Percentiles rank a stretch among this genome's conserved stretches.
Conservation (phyloP, 2,113 vertebrate genomes). For the Hippolais icterina region DNA sequence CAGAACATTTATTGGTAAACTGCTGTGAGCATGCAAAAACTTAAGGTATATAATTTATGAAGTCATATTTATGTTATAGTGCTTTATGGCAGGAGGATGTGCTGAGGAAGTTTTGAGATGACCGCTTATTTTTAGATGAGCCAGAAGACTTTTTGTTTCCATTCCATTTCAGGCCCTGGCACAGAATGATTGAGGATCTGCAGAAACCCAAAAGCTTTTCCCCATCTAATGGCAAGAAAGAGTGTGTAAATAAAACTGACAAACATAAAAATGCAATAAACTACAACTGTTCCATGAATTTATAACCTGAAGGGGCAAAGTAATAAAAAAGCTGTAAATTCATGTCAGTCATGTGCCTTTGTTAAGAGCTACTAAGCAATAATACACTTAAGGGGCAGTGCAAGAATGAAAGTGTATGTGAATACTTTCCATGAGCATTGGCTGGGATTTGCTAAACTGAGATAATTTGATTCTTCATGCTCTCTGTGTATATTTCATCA, state of each 20-base stretch:
- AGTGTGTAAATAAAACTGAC: slow-evolving; percentile 52
- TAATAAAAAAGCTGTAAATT: slow-evolving; percentile 47
- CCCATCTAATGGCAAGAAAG: neutral
- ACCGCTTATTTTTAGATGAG: slow-evolving; percentile 39
- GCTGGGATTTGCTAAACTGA: neutral
- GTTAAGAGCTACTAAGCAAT: neutral
- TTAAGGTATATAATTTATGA: slow-evolving; percentile 41
- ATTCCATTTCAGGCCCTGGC: neutral
- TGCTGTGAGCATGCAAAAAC: slow-evolving; percentile 9
- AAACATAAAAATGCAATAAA: slow-evolving; percentile 54
- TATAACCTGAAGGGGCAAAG: slow-evolving; percentile 17
- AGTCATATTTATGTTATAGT: slow-evolving; percentile 20
- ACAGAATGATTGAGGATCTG: slow-evolving; percentile 12
- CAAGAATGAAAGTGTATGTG: neutral
- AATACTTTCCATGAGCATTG: neutral
- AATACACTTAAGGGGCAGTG: neutral
- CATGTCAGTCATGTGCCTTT: neutral
- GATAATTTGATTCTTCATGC: neutral
- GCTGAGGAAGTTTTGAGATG: slow-evolving; percentile 32
- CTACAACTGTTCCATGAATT: slow-evolving; percentile 17
- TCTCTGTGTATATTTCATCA: neutral
- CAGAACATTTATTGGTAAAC: slow-evolving; percentile 36
- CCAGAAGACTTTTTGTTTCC: slow-evolving; percentile 18
- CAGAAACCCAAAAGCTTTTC: slow-evolving; percentile 26
- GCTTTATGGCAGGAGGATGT: slow-evolving; percentile 27